phyloP scores from a whole-genome alignment of 2,888 invertebrate species.

The Anthrax anthrax region DNA sequence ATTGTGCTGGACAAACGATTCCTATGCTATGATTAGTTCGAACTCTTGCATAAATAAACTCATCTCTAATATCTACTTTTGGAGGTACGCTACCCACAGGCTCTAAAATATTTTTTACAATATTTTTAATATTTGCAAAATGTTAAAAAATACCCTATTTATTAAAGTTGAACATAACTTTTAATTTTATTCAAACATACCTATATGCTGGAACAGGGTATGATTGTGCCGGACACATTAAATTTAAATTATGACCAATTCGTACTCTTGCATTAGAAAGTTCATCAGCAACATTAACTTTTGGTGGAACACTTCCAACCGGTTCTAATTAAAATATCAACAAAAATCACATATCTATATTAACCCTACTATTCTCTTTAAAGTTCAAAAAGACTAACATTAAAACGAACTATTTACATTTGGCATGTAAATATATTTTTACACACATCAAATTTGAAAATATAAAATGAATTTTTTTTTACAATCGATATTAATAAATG shows the following conservation, averaged over 20 bases:
- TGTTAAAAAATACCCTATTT: too few relatives aligned
- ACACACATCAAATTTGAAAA: too few relatives aligned
- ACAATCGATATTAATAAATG: too few relatives aligned
- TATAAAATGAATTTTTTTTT: too few relatives aligned
- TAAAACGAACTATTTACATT: too few relatives aligned
- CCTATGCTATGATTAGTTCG: slow-evolving; percentile 13
- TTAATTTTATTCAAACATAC: slow-evolving; percentile 19
- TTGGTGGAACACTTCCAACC: slow-evolving; percentile 40
- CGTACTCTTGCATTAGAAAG: slow-evolving; percentile 39
- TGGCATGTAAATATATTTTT: too few relatives aligned
- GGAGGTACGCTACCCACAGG: slow-evolving; percentile 41
- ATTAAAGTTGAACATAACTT: too few relatives aligned
- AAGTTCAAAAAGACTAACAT: too few relatives aligned
- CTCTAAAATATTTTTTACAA: slow-evolving; percentile 22
- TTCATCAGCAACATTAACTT: slow-evolving; percentile 54
- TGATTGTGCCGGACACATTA: slow-evolving; percentile 62
- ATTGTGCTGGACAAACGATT: slow-evolving; percentile 48
- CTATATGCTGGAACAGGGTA: slow-evolving; percentile 57
- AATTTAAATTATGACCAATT: slow-evolving; percentile 40
- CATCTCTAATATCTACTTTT: slow-evolving; percentile 43
- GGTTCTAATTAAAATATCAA: slow-evolving; percentile 28
- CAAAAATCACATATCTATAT: too few relatives aligned
- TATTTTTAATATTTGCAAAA: too few relatives aligned
- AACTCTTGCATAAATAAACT: slow-evolving; percentile 27
- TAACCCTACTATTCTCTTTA: too few relatives aligned